These are phyloP conservation scores for Hycleus cichorii DNA, from an alignment of 1,140 invertebrate genomes.

Conservation along the genomic window DNA sequence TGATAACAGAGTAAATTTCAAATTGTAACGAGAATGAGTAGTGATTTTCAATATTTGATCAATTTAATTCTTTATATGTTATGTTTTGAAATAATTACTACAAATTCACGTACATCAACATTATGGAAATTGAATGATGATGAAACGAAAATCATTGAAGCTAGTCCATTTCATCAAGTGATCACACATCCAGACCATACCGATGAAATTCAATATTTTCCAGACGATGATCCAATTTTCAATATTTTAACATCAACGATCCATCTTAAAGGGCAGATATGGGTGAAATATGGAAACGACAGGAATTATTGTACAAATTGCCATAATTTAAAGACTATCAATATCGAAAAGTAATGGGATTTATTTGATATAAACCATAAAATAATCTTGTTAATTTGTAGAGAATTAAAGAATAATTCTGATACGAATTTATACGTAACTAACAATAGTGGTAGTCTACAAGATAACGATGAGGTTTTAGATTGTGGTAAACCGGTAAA, in stretches of 20 bases:
- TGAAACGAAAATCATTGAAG: conserved; percentile 59
- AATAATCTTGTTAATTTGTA: conserved; percentile 2
- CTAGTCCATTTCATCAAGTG: conserved; percentile 47
- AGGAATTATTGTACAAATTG: conserved; percentile 38
- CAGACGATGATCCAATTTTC: conserved; percentile 53
- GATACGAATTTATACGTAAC: conserved; percentile 2
- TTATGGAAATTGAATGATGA: conserved; percentile 65
- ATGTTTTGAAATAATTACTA: conserved; percentile 59
- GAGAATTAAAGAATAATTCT: conserved; percentile 7
- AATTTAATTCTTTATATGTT: conserved; percentile 25
- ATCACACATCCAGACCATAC: conserved; percentile 39
- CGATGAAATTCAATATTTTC: conserved; percentile 40
- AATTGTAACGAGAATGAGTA: background rate
- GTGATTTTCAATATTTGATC: conserved; percentile 1
- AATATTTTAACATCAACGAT: conserved; percentile 59
- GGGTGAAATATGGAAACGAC: conserved; percentile 47
- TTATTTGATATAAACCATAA: background rate
- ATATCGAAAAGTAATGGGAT: conserved; percentile 3
- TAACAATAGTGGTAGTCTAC: conserved; percentile 4
- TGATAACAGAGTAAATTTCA: too few relatives aligned
- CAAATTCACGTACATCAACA: conserved; percentile 63
- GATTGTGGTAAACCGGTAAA: conserved; percentile 83
- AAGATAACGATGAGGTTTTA: conserved; percentile 55
- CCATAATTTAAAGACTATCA: conserved; percentile 8
- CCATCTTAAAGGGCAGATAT: conserved; percentile 49